Evolutionary conservation across 2,113 vertebrate species (phyloP).

Genomic region (Physeter macrocephalus): DNA sequence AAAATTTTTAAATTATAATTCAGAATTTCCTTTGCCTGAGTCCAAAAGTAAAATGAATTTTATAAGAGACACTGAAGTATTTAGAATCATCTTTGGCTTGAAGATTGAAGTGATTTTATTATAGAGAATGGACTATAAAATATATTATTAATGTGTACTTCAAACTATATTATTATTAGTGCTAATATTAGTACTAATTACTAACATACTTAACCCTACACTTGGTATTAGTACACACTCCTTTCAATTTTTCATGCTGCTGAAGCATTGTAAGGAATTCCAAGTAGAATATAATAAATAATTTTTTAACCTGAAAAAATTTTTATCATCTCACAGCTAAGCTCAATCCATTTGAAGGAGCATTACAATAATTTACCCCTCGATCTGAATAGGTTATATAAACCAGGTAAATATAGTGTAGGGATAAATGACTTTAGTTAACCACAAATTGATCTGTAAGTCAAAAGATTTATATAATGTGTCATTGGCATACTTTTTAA

Average conservation of each 20-base stretch:
- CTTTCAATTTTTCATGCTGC: background rate
- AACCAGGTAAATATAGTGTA: background rate
- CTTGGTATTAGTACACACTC: background rate
- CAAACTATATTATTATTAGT: background rate
- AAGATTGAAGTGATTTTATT: background rate
- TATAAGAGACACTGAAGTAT: background rate
- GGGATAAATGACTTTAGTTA: background rate
- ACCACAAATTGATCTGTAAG: background rate
- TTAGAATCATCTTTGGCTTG: background rate
- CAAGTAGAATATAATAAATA: background rate
- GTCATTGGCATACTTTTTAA: background rate
- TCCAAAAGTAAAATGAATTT: background rate
- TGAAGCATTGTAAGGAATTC: background rate
- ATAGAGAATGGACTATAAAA: background rate
- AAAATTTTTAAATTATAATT: conserved; percentile 12
- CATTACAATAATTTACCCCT: background rate
- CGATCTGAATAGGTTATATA: background rate
- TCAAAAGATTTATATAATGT: background rate
- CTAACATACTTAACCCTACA: background rate
- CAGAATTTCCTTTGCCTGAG: background rate
- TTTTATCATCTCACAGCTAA: background rate
- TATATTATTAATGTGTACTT: background rate
- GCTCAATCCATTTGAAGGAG: background rate
- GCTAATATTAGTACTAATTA: background rate
- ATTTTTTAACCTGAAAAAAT: background rate